phyloP scores from a whole-genome alignment of 2,113 vertebrate species.

The Boulengeromyrus knoepffleri region DNA sequence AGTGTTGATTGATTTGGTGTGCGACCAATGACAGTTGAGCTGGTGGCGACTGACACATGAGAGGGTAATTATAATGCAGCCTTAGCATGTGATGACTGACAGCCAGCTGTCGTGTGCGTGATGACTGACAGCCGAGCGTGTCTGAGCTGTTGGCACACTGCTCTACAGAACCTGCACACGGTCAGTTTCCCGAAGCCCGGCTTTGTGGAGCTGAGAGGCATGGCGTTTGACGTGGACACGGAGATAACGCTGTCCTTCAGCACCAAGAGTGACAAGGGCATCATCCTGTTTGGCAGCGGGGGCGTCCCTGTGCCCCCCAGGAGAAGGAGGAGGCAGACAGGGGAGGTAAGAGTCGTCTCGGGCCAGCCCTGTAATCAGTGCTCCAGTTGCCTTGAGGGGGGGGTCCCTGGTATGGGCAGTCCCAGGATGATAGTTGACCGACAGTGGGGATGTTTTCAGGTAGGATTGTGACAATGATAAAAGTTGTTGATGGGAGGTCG shows the following conservation, averaged over 20 bases:
- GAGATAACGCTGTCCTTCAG: conserved; percentile 96
- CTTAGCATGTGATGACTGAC: neutral
- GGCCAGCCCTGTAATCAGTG: neutral
- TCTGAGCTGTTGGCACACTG: conserved; percentile 14
- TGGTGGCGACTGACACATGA: neutral
- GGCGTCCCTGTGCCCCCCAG: conserved; percentile 52
- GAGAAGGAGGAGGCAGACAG: conserved; percentile 77
- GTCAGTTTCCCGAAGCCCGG: conserved; percentile 87
- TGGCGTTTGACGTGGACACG: conserved; percentile 65
- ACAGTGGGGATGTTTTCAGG: neutral
- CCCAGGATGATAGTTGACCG: neutral
- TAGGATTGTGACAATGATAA: too few relatives aligned
- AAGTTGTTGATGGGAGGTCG: too few relatives aligned
- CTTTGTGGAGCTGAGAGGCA: conserved; percentile 74
- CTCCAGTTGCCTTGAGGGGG: neutral
- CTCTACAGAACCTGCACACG: conserved; percentile 78
- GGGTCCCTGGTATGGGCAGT: neutral
- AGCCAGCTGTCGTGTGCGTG: too few relatives aligned
- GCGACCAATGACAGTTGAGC: neutral
- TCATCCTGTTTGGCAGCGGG: conserved; percentile 77
- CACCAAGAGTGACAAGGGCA: conserved; percentile 79
- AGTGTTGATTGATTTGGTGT: neutral
- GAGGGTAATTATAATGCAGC: neutral
- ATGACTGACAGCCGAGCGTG: neutral
- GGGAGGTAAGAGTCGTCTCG: conserved; percentile 56